Base-by-base conservation (phyloP, 2,888 invertebrate species). In the Metellina segmentata region DNA sequence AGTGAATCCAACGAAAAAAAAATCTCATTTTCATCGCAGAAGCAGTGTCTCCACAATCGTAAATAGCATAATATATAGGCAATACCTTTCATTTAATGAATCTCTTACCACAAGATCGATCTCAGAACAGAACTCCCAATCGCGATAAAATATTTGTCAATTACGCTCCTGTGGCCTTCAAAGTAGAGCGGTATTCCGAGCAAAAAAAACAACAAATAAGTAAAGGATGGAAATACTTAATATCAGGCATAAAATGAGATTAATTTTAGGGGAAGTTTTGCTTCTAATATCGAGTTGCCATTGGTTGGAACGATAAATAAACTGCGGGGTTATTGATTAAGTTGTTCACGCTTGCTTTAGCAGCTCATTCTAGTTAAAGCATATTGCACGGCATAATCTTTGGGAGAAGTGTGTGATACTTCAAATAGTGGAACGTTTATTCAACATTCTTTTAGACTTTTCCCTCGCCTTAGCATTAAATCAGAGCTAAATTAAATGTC, bases 121-220 rank as follows among this genome's bases (percentile, higher is more conserved):
- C 34, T 5, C 78, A 78, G 9, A 34, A 48, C 49, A 82, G n/a
- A 61, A 48, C 7, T 13, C 70, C n/a, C 52, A 16, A 48, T n/a
- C 1, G 13, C 8, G 78, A 86, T 86, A 78, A 78, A 86, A 71
- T 86, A 86, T 86, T 86, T 86, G 78, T 78, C 77, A 78, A 86
- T 77, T 86, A 78, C n/a, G 53, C 20, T n/a, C 11, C n/a, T 8
- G 19, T 16, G 69, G 49, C 1, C 34, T 34, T 8, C 53, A 16
- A n/a, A 16, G n/a, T 34, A 52, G 52, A 34, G 49, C 53, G 9
- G 9, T 11, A 53, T 7, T 70, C 20, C 52, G 78, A 69, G 77
- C 48, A 78, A 78, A 78, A 75, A 75, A 85, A 82, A 49, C 19
- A n/a, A 75, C 19, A n/a, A 51, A 20, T 9, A 74, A 75, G 19